phyloP scores from a whole-genome alignment of 53 echinoderm and acorn worm species.

The Temnopleurus reevesii region DNA sequence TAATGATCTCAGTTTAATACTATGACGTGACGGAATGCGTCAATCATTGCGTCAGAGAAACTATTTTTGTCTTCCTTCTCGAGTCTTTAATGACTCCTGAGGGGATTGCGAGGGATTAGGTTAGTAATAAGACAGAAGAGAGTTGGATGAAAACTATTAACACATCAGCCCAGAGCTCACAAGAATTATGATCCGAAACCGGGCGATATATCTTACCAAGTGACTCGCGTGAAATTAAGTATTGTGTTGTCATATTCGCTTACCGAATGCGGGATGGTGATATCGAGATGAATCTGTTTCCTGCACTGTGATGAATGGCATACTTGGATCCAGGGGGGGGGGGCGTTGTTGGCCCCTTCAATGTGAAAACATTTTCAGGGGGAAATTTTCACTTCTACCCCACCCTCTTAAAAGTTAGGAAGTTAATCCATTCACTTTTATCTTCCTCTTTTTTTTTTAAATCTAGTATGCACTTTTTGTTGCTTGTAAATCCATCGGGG shows the following conservation, averaged over 20 bases:
- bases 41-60: slow-evolving; percentile 18
- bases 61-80: background rate
- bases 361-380: too few species aligned
- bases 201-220: background rate
- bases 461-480: too few species aligned
- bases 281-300: too few species aligned
- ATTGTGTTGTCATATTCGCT: background rate
- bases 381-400: too few species aligned
- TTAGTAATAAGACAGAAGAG: slow-evolving; percentile 21
- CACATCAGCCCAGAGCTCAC: background rate
- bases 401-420: too few species aligned
- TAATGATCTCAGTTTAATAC: background rate
- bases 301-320: too few species aligned
- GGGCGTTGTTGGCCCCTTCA: too few species aligned
- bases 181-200: slow-evolving; percentile 4
- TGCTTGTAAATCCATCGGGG: too few species aligned
- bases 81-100: background rate
- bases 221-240: background rate
- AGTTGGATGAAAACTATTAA: slow-evolving; percentile 1
- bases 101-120: slow-evolving; percentile 5
- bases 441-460: too few species aligned
- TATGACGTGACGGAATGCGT: slow-evolving; percentile 29
- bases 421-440: too few species aligned
- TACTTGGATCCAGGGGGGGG: too few species aligned
- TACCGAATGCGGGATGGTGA: too few species aligned